A percentile compares a stretch with the other conserved stretches of the same genome.
These are phyloP conservation scores for Pasiphila rectangulata DNA, from an alignment of 2,888 invertebrate genomes.

Conservation along the genomic window DNA sequence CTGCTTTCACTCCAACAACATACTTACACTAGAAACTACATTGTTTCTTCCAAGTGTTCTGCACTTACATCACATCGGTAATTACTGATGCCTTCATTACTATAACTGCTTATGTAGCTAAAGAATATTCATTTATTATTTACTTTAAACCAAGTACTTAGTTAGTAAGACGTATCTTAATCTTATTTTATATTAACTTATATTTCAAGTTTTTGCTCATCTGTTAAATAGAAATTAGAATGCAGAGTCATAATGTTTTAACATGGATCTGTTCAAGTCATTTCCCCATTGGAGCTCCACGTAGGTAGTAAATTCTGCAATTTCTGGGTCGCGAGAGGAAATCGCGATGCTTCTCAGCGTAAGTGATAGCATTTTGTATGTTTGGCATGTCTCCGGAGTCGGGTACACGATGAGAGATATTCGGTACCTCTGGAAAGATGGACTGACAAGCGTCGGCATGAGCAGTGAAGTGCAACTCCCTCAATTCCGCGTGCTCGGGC, in stretches of 20 bases:
- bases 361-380: constrained; percentile 81
- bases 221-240: no score
- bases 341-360: constrained; percentile 73
- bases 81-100: constrained; percentile 3
- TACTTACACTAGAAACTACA: neutral
- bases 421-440: constrained; percentile 97
- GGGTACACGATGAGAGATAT: constrained; percentile 99
- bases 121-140: no score
- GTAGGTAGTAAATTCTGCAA: constrained; percentile 43
- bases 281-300: constrained; percentile 47
- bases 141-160: no score
- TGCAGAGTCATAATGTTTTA: no score
- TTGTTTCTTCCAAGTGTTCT: neutral
- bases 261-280: constrained; percentile 40
- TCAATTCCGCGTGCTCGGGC: constrained; percentile 97
- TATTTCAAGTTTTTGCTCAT: no score
- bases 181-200: no score
- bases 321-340: constrained; percentile 52
- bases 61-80: constrained; percentile 7
- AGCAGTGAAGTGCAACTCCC: constrained; percentile 97
- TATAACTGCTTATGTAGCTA: no score
- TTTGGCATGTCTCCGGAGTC: constrained; percentile 87
- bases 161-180: no score
- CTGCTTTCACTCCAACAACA: constrained; percentile 28
- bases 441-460: constrained; percentile 95